These are phyloP conservation scores for Muraenolepis orangiensis DNA, from an alignment of 2,797 vertebrate species.

Conservation along the genomic window DNA sequence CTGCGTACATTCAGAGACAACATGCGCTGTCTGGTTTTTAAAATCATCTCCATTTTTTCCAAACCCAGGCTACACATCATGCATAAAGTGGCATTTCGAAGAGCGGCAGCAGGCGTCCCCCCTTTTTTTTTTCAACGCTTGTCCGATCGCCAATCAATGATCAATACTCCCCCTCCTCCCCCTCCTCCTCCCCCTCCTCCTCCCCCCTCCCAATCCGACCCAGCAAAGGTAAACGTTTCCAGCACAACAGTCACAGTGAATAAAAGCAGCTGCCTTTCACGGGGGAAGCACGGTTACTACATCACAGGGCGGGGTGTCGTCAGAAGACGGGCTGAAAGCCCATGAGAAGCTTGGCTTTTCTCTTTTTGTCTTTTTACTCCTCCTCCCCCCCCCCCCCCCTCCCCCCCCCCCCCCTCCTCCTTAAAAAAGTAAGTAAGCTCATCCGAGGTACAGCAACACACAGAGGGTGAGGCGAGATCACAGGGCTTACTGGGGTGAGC, in stretches of 20 bases:
- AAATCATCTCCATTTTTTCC: neutral
- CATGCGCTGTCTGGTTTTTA: constrained; percentile 44
- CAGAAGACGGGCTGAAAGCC: constrained; percentile 37
- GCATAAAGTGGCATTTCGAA: constrained; percentile 36
- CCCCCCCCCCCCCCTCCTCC: no score
- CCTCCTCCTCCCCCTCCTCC: no score
- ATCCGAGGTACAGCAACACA: constrained; percentile 42
- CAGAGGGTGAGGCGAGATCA: no score
- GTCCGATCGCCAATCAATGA: neutral
- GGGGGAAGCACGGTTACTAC: constrained; percentile 40
- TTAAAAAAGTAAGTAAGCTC: constrained; percentile 44
- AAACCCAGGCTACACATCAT: constrained; percentile 48
- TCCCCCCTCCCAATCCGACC: neutral
- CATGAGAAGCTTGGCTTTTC: constrained; percentile 38
- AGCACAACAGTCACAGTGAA: neutral
- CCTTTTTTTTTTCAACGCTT: constrained; percentile 22
- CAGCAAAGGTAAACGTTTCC: neutral
- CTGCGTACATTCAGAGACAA: neutral
- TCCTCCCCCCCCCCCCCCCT: no score
- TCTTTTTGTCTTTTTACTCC: no score
- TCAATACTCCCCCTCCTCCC: neutral
- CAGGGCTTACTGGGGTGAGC: neutral
- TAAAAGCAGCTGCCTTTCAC: neutral
- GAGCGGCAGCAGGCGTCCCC: neutral
- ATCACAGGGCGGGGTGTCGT: constrained; percentile 51